Evolutionary conservation across 2,888 invertebrate species (phyloP).

Genomic region (Pristionchus exspectatus): DNA sequence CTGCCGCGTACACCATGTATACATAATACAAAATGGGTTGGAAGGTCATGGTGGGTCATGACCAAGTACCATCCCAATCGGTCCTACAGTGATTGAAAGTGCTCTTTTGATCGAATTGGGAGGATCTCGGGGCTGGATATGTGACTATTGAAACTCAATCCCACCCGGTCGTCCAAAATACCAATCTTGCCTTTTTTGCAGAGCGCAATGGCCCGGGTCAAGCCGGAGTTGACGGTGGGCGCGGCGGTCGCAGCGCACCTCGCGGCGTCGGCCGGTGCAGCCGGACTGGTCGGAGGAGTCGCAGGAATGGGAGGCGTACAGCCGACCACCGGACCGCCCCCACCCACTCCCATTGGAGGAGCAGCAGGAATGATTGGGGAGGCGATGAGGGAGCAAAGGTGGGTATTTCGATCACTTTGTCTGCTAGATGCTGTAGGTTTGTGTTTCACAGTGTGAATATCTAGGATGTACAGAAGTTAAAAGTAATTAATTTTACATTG

Average conservation of each 20-base stretch:
- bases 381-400: neutral
- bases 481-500: too few relatives aligned
- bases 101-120: neutral
- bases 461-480: too few relatives aligned
- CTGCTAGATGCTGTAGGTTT: too few relatives aligned
- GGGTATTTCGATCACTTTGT: too few relatives aligned
- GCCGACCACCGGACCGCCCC: constrained; percentile 3
- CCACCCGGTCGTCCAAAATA: neutral
- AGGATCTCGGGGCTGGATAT: neutral
- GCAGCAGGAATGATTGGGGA: neutral
- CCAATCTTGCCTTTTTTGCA: neutral
- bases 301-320: neutral
- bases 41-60: too few relatives aligned
- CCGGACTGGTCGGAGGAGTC: neutral
- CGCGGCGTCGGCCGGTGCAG: neutral
- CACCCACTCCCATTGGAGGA: constrained; percentile 32
- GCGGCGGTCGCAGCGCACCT: neutral
- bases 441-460: too few relatives aligned
- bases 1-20: too few relatives aligned
- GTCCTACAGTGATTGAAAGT: too few relatives aligned
- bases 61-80: too few relatives aligned
- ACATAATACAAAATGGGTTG: too few relatives aligned
- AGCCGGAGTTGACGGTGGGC: constrained; percentile 16
- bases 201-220: constrained; percentile 2
- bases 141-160: neutral